These are phyloP conservation scores for Rhinatrema bivittatum DNA, from an alignment of 2,797 vertebrate species.

Conservation along the genomic window DNA sequence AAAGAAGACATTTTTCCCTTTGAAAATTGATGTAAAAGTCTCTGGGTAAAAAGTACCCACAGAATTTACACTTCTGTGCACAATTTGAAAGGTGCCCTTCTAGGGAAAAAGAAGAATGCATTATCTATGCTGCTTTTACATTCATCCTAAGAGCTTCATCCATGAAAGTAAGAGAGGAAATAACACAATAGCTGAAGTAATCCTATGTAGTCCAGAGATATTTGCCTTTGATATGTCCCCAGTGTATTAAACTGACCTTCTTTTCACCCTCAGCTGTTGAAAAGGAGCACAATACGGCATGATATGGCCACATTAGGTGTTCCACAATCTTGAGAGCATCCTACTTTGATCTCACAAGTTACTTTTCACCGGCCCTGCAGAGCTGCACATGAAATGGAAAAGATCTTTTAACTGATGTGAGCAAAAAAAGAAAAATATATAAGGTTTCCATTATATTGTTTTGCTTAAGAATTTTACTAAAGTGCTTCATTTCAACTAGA, in stretches of 20 bases:
- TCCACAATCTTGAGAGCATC: slow-evolving; percentile 16
- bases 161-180: background rate
- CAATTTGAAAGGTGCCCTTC: too few relatives aligned
- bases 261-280: slow-evolving; percentile 13
- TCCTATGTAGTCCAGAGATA: slow-evolving; percentile 21
- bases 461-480: slow-evolving; percentile 32
- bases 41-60: too few relatives aligned
- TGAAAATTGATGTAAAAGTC: too few relatives aligned
- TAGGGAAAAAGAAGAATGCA: too few relatives aligned
- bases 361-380: slow-evolving; percentile 36
- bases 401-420: slow-evolving; percentile 35
- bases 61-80: too few relatives aligned
- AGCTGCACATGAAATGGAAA: slow-evolving; percentile 23
- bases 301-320: slow-evolving; percentile 6
- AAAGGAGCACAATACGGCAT: slow-evolving; percentile 25
- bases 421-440: slow-evolving; percentile 39
- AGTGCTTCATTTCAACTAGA: slow-evolving; percentile 48
- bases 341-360: slow-evolving; percentile 48
- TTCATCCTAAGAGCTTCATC: slow-evolving; percentile 10
- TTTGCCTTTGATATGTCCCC: slow-evolving; percentile 26
- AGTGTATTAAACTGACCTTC: slow-evolving; percentile 13
- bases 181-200: slow-evolving; percentile 21
- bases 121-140: too few relatives aligned
- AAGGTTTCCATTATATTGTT: slow-evolving; percentile 46
- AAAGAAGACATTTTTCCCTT: too few relatives aligned